phyloP scores from a whole-genome alignment of 2,888 invertebrate genomes.

The Cristatella mucedo region DNA sequence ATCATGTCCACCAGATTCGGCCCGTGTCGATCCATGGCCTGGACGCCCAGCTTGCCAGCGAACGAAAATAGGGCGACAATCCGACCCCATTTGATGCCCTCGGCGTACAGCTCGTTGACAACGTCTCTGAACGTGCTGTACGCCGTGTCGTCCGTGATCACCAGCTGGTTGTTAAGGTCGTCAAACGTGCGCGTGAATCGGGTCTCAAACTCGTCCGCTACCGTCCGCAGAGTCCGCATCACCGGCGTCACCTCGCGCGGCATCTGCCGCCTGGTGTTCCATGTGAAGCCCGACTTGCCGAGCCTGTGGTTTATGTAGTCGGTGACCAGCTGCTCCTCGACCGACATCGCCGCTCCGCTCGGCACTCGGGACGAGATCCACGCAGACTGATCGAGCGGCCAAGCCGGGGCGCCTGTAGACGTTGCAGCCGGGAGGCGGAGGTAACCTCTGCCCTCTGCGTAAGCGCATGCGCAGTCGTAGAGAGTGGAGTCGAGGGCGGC shows the following conservation, averaged over 20 bases:
- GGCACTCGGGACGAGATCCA: too few species aligned
- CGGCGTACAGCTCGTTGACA: slow-evolving; percentile 36
- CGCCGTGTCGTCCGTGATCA: slow-evolving; percentile 29
- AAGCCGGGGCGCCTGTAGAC: too few species aligned
- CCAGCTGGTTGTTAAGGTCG: slow-evolving; percentile 30
- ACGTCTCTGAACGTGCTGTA: slow-evolving; percentile 36
- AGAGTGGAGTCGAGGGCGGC: too few species aligned
- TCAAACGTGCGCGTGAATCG: slow-evolving; percentile 27
- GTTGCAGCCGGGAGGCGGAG: too few species aligned
- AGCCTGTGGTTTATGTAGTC: slow-evolving; percentile 26
- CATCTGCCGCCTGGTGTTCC: slow-evolving; percentile 39
- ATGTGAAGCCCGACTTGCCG: slow-evolving; percentile 43
- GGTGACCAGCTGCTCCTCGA: slow-evolving; percentile 21
- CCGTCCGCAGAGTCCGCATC: slow-evolving; percentile 20
- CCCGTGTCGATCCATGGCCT: slow-evolving; percentile 30
- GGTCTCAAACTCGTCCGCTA: slow-evolving; percentile 33
- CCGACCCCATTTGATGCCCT: slow-evolving; percentile 39
- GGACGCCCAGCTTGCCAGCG: slow-evolving; percentile 33
- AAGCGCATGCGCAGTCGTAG: too few species aligned
- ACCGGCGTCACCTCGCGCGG: slow-evolving; percentile 17
- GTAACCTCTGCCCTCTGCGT: too few species aligned
- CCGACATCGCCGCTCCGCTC: slow-evolving; percentile 20
- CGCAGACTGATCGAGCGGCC: too few species aligned
- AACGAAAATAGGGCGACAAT: slow-evolving; percentile 38
- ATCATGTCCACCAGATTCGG: slow-evolving; percentile 32